These are phyloP conservation scores for Punctoribates punctum DNA, from an alignment of 2,888 invertebrate species.

Conservation along the genomic window DNA sequence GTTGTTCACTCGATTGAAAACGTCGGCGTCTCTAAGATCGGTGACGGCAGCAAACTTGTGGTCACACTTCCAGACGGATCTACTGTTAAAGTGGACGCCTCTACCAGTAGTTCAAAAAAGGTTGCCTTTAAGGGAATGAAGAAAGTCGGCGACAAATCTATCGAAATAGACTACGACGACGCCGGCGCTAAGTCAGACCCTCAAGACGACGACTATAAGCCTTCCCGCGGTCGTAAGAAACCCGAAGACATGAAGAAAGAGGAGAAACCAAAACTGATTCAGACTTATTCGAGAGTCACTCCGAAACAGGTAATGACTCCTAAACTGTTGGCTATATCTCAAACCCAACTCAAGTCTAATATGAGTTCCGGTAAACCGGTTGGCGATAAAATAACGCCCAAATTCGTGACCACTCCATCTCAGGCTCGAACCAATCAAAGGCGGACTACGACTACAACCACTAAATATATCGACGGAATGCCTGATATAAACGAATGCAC, in stretches of 20 bases:
- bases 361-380: background rate
- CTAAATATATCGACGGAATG: constrained; percentile 43
- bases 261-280: background rate
- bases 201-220: constrained; percentile 22
- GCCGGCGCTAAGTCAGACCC: constrained; percentile 20
- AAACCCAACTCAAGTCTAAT: constrained; percentile 20
- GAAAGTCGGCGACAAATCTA: constrained; percentile 5
- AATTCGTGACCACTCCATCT: constrained; percentile 11
- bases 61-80: constrained; percentile 36
- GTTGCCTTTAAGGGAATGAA: constrained; percentile 16
- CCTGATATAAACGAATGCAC: constrained; percentile 43
- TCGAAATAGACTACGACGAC: constrained; percentile 30
- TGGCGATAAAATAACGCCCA: constrained; percentile 33
- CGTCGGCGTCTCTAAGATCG: constrained; percentile 26
- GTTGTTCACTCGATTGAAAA: constrained; percentile 34
- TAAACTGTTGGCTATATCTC: constrained; percentile 16
- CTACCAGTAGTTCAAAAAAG: background rate
- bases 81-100: constrained; percentile 21
- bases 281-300: constrained; percentile 13
- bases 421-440: constrained; percentile 9
- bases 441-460: constrained; percentile 22
- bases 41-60: constrained; percentile 35
- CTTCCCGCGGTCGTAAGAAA: constrained; percentile 17
- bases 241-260: background rate
- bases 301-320: constrained; percentile 6